A percentile compares a stretch with the other conserved stretches of the same genome.
Evolutionary conservation across 2,888 invertebrate species (phyloP).

Genomic region (Parnassius apollo): DNA sequence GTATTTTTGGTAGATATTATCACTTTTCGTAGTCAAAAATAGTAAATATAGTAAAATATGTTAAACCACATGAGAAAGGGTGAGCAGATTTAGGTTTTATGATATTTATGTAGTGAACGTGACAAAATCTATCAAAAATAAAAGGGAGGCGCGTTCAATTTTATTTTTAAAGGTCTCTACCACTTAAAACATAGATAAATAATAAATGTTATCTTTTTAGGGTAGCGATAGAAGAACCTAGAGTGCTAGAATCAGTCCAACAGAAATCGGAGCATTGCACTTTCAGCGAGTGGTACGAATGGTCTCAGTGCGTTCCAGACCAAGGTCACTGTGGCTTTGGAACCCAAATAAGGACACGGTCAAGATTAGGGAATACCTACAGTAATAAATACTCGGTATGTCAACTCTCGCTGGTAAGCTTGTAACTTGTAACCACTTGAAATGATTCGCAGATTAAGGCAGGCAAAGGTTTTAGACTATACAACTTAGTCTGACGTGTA

Average conservation of each 20-base stretch:
- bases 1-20: no score
- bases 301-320: constrained; percentile 53
- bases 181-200: no score
- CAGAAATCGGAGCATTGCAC: constrained; percentile 32
- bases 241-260: constrained; percentile 41
- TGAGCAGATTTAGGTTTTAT: no score
- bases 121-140: no score
- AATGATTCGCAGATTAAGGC: background rate
- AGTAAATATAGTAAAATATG: no score
- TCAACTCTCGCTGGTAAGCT: background rate
- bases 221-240: constrained; percentile 44
- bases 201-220: constrained; percentile 29
- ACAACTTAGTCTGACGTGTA: no score
- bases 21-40: no score
- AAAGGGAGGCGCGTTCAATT: no score
- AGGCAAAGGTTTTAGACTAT: no score
- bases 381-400: constrained; percentile 18
- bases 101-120: no score
- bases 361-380: constrained; percentile 22
- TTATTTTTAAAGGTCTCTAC: no score
- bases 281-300: constrained; percentile 52
- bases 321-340: constrained; percentile 55
- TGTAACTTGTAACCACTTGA: constrained; percentile 18
- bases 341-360: constrained; percentile 40
- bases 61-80: no score